These are phyloP conservation scores for Pseudomyrmex dendroicus DNA, from an alignment of 1,140 invertebrate species.

Conservation along the genomic window DNA sequence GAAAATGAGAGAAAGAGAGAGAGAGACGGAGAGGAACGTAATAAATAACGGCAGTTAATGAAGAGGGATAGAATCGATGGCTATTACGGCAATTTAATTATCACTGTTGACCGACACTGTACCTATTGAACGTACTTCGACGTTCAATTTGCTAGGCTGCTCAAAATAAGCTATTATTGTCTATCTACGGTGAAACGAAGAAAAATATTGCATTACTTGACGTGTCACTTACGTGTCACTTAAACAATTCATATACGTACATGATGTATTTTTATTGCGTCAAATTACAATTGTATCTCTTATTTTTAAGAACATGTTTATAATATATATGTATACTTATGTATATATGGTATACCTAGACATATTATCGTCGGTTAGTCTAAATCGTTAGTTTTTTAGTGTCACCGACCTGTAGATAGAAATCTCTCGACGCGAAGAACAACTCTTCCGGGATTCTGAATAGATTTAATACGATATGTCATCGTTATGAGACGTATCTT, in stretches of 20 bases:
- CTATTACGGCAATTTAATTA: conserved; percentile 40
- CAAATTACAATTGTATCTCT: too few relatives aligned
- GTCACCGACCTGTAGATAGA: conserved; percentile 5
- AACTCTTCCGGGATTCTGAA: neutral
- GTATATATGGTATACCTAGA: too few relatives aligned
- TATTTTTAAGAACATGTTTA: too few relatives aligned
- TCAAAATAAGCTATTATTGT: neutral
- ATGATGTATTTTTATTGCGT: neutral
- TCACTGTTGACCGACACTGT: neutral
- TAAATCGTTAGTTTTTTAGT: too few relatives aligned
- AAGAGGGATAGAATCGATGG: conserved; percentile 42
- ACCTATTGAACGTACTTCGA: conserved; percentile 3
- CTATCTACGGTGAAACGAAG: neutral
- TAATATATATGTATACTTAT: too few relatives aligned
- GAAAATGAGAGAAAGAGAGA: neutral
- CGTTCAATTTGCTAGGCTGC: neutral
- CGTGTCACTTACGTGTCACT: too few relatives aligned
- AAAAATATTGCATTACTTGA: neutral
- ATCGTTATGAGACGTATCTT: neutral
- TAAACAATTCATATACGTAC: too few relatives aligned
- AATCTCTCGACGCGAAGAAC: neutral
- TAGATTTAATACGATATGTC: neutral
- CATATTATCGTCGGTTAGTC: neutral
- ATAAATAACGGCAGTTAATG: conserved; percentile 44
- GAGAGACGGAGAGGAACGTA: neutral